Conservation (phyloP, 1,140 invertebrate species). For the Steinernema feltiae region DNA sequence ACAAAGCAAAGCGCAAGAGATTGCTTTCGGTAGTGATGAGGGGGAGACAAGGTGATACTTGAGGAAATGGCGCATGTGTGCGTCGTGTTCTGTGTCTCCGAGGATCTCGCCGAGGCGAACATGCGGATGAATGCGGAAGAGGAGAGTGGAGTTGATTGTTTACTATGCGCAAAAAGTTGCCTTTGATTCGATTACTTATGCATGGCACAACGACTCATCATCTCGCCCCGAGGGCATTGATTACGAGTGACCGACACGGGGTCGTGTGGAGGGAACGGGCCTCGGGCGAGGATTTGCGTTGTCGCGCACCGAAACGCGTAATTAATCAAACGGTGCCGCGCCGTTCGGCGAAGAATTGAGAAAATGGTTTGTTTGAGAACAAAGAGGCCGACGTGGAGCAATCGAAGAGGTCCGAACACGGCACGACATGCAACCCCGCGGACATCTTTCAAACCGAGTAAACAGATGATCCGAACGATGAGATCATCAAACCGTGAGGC, state of each 20-base stretch:
- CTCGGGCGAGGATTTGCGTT: neutral
- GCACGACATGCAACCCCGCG: neutral
- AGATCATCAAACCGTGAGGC: no score
- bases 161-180: constrained; percentile 5
- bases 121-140: neutral
- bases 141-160: neutral
- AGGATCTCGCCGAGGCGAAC: neutral
- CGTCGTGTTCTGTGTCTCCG: no score
- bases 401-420: neutral
- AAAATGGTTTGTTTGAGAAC: neutral
- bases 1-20: neutral
- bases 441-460: neutral
- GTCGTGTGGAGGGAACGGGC: neutral
- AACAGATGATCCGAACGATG: no score
- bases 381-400: neutral
- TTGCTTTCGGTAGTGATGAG: neutral
- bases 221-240: neutral
- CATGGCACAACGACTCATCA: neutral
- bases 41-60: neutral
- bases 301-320: constrained; percentile 4
- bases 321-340: constrained; percentile 12
- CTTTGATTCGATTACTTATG: neutral
- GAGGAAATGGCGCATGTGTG: no score
- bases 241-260: neutral
- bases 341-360: neutral